A percentile compares a stretch with the other conserved stretches of the same genome.
Conservation (phyloP, 2,888 invertebrate genomes). For the Elmis aenea region DNA sequence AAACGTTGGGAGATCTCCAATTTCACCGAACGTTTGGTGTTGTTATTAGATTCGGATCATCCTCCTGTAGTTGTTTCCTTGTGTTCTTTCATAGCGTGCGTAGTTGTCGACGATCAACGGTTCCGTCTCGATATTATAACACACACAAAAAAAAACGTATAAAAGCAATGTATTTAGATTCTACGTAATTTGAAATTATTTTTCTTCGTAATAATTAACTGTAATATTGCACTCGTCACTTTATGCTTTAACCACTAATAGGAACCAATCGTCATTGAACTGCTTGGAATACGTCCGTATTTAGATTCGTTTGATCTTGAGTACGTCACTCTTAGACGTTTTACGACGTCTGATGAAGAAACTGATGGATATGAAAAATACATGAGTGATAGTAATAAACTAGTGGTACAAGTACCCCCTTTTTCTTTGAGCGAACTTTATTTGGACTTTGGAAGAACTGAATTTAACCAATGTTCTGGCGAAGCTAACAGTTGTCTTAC, state of each 20-base stretch:
- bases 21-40: too few species aligned
- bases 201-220: too few species aligned
- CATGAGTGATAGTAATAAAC: constrained; percentile 30
- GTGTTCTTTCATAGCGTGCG: too few species aligned
- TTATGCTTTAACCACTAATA: constrained; percentile 21
- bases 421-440: constrained; percentile 35
- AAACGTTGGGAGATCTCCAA: too few species aligned
- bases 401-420: constrained; percentile 23
- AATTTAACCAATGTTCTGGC: constrained; percentile 7
- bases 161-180: too few species aligned
- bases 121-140: too few species aligned
- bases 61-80: too few species aligned
- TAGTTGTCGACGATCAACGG: too few species aligned
- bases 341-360: constrained; percentile 18
- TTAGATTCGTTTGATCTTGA: constrained; percentile 3
- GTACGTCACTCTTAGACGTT: constrained; percentile 14
- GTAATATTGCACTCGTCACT: too few species aligned
- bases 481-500: constrained; percentile 7
- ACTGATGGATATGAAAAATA: constrained; percentile 34
- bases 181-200: too few species aligned
- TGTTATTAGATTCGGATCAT: too few species aligned
- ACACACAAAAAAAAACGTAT: too few species aligned
- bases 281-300: constrained; percentile 30
- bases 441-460: constrained; percentile 39
- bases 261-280: constrained; percentile 36